phyloP scores from a whole-genome alignment of 2,113 vertebrate genomes.

The Erythrolamprus reginae region DNA sequence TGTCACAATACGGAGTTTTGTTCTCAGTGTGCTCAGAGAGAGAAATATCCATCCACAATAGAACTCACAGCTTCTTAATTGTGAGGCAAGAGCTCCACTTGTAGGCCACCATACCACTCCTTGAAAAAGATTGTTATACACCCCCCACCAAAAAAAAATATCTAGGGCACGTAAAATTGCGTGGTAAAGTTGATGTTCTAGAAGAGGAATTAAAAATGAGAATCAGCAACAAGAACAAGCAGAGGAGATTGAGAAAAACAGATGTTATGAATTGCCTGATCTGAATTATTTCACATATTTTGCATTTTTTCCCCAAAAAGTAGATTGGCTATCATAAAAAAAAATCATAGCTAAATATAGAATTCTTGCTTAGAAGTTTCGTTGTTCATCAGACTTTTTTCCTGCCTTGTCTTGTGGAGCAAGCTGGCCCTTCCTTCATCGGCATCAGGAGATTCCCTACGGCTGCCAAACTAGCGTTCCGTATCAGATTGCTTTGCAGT shows the following conservation, averaged over 20 bases:
- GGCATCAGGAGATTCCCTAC: neutral
- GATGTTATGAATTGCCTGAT: neutral
- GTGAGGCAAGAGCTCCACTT: too few relatives aligned
- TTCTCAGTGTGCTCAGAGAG: too few relatives aligned
- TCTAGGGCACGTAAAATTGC: neutral
- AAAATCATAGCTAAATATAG: neutral
- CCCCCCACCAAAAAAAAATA: neutral
- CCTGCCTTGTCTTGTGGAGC: neutral
- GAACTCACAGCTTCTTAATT: too few relatives aligned
- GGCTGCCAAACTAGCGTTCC: neutral
- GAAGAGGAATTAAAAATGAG: neutral
- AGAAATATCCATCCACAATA: too few relatives aligned
- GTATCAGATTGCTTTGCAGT: neutral
- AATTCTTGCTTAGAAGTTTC: neutral
- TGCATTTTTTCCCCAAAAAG: neutral
- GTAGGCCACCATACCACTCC: too few relatives aligned
- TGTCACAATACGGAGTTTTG: too few relatives aligned
- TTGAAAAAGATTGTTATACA: neutral
- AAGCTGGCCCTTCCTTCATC: neutral
- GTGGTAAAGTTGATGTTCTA: neutral
- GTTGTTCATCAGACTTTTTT: neutral
- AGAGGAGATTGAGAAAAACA: neutral
- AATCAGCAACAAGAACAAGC: neutral
- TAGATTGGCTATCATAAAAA: neutral
- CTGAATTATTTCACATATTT: neutral